These are phyloP conservation scores for Hydropsyche tenuis DNA, from an alignment of 1,140 invertebrate species.

Conservation along the genomic window DNA sequence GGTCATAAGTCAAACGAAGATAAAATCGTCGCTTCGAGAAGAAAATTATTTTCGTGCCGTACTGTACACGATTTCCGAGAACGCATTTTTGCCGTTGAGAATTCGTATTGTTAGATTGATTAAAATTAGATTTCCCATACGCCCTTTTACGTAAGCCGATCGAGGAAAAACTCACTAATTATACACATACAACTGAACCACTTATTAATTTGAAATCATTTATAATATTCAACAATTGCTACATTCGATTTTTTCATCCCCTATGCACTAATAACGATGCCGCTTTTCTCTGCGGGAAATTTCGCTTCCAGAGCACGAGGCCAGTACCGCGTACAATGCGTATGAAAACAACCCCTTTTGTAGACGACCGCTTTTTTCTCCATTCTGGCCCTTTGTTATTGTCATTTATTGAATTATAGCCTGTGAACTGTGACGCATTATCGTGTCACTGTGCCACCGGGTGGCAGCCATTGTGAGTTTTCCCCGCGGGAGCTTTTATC, in stretches of 20 bases:
- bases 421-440: conserved; percentile 11
- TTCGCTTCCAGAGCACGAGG: not conserved
- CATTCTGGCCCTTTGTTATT: conserved; percentile 38
- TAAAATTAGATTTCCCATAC: too few relatives aligned
- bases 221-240: not conserved
- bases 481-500: conserved; percentile 39
- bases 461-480: conserved; percentile 15
- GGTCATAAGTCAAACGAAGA: conserved; percentile 25
- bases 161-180: too few relatives aligned
- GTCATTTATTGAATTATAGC: conserved; percentile 47
- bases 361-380: conserved; percentile 21
- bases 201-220: not conserved
- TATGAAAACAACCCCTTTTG: conserved; percentile 21
- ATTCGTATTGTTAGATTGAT: not conserved
- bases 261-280: not conserved
- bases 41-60: conserved; percentile 19
- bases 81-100: not conserved
- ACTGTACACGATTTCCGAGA: conserved; percentile 14
- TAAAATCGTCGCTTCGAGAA: conserved; percentile 17
- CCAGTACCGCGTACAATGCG: not conserved
- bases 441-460: conserved; percentile 27
- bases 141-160: too few relatives aligned
- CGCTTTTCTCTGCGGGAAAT: not conserved
- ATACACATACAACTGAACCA: too few relatives aligned
- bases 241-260: not conserved